Conservation (phyloP, 2,797 vertebrate genomes). For the Bradypodion ventrale region DNA sequence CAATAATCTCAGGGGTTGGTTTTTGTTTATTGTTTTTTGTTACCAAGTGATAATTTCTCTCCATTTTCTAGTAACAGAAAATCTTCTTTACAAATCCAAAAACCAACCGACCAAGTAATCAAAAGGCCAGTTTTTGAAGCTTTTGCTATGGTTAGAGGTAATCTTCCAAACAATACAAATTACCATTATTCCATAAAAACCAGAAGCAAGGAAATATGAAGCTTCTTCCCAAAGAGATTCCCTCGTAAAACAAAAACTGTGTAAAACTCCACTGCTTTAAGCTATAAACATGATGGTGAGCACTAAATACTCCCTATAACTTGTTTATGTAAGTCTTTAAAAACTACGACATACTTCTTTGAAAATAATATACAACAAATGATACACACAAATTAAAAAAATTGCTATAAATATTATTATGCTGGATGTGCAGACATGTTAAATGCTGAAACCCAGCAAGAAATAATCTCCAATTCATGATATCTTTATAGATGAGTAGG, state of each 20-base stretch:
- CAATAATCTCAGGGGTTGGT: slow-evolving; percentile 23
- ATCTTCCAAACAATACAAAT: slow-evolving; percentile 32
- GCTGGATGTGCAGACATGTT: neutral
- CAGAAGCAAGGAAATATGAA: slow-evolving; percentile 34
- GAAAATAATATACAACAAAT: slow-evolving; percentile 1
- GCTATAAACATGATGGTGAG: neutral
- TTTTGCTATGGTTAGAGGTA: slow-evolving; percentile 41
- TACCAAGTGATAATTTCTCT: slow-evolving; percentile 22
- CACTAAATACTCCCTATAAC: neutral
- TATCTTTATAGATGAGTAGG: too few relatives aligned
- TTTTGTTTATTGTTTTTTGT: neutral
- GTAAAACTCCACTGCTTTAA: slow-evolving; percentile 4
- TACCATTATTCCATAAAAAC: slow-evolving; percentile 28
- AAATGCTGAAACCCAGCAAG: neutral
- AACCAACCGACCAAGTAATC: slow-evolving; percentile 46
- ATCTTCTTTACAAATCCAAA: slow-evolving; percentile 41
- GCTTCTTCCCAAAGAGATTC: slow-evolving; percentile 32
- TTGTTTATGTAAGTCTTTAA: slow-evolving; percentile 36
- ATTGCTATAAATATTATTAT: neutral
- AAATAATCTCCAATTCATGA: neutral
- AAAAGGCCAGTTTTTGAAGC: slow-evolving; percentile 35
- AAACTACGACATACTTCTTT: neutral
- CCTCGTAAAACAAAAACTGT: neutral
- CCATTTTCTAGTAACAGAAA: slow-evolving; percentile 31
- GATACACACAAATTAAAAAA: neutral